These are phyloP conservation scores for Urocolius indicus DNA, from an alignment of 2,113 vertebrate genomes.

Conservation along the genomic window DNA sequence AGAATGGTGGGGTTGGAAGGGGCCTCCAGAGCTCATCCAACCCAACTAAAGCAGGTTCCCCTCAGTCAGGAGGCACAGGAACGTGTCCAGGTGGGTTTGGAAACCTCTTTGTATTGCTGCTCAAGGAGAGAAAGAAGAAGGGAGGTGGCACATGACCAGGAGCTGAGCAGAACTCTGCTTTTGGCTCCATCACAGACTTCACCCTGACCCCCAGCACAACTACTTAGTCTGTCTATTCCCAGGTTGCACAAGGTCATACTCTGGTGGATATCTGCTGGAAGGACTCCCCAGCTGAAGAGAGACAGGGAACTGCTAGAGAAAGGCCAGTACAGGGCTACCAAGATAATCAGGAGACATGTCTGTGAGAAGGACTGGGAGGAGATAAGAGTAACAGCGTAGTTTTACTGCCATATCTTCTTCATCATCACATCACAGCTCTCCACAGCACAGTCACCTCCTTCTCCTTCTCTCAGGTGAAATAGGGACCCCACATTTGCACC, in stretches of 20 bases:
- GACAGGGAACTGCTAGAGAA: too few relatives aligned
- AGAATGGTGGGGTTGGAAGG: too few relatives aligned
- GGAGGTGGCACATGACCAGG: not conserved
- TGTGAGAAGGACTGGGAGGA: not conserved
- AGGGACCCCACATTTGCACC: not conserved
- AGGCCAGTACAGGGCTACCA: too few relatives aligned
- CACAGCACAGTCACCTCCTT: not conserved
- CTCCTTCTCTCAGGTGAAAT: not conserved
- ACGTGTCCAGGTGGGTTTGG: too few relatives aligned
- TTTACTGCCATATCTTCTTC: not conserved
- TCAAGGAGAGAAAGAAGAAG: not conserved
- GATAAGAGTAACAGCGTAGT: not conserved
- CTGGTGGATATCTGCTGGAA: not conserved
- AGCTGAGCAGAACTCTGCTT: not conserved
- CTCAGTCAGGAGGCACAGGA: too few relatives aligned
- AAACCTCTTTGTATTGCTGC: not conserved
- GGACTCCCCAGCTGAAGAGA: not conserved
- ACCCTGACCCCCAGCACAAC: not conserved
- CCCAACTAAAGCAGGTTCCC: too few relatives aligned
- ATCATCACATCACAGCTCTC: not conserved
- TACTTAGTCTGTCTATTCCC: not conserved
- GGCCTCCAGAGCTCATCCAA: too few relatives aligned
- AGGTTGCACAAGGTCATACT: accelerated
- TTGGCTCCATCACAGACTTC: not conserved
- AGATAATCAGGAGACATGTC: too few relatives aligned